Evolutionary conservation across 2,113 vertebrate species (phyloP), one percentile per base, ranked within the genome.

Genomic region (Corythornis madagascariensis): DNA sequence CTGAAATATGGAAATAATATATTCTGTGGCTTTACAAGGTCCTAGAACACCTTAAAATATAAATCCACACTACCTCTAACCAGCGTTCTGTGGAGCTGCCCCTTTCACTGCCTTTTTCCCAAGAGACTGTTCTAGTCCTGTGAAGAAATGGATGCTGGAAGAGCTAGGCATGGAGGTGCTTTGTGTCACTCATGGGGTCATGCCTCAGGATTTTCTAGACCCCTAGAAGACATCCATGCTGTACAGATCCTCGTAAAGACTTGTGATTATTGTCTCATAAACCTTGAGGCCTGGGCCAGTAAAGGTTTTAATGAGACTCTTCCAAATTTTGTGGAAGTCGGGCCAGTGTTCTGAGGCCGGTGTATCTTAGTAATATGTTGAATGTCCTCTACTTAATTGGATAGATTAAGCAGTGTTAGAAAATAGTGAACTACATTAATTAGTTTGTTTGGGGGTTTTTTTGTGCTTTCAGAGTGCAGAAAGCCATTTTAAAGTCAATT

Each of bases 1-100:
- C 86, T 96, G 96, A 90, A 92, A 93, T 96, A 87, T 38, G 67
- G 78, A 87, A 96, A 93, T 84, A 66, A 92, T 90, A 93, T 85
- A 89, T 95, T 91, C 82, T 67, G 64, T 89, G 78, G 74, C 73
- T 95, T 92, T 92, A 91, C 79, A 91, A 80, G 45, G 40, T 55
- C 89, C 81, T 87, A 69, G 59, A 82, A 56, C 66, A 93, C 83
- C 66, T 45, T 90, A 73, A 82, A 75, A 47, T 50, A 79, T 72
- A 89, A 93, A 90, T 89, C 87, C 42, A 73, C 10, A 0, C 10
- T 70, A 10, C 31, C 33, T 93, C 25, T 77, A 31, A 13, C 16
- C 10, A 14, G 42, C 26, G 21, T 28, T 43, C 28, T 59, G 45
- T 59, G 63, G 63, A 84, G 77, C 74, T 93, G 86, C 65, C 55